A percentile compares a stretch with the other conserved stretches of the same genome.
Evolutionary conservation across 2,888 invertebrate genomes (phyloP).

Genomic region (Oscheius sp.): DNA sequence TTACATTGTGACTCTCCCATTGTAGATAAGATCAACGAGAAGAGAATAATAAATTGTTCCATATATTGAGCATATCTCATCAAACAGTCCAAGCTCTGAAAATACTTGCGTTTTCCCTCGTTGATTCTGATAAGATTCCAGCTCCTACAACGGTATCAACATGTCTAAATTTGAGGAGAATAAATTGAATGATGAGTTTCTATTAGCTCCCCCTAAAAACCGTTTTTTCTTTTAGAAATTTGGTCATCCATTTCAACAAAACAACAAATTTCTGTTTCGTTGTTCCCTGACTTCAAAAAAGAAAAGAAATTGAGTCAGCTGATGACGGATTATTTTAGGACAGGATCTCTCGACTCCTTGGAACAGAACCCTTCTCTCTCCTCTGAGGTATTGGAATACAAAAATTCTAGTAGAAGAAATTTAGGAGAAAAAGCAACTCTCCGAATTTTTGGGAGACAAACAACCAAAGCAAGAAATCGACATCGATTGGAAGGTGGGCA

Average conservation of each 20-base stretch:
- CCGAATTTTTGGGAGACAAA: not conserved
- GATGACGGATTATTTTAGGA: conserved; percentile 1
- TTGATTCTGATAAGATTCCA: not conserved
- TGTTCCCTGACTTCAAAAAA: not conserved
- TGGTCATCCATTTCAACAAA: conserved; percentile 7
- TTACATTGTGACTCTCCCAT: not conserved
- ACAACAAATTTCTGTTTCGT: not conserved
- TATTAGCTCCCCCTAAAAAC: too few relatives aligned
- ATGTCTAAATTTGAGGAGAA: conserved; percentile 15
- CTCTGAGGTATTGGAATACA: too few relatives aligned
- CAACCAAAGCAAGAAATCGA: not conserved
- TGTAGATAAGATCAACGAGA: not conserved
- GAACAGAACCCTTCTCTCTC: not conserved
- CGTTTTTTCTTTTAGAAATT: conserved; percentile 6
- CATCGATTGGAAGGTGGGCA: conserved; percentile 25
- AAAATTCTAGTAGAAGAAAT: not conserved
- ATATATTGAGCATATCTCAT: not conserved
- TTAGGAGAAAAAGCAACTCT: too few relatives aligned
- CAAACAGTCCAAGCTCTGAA: not conserved
- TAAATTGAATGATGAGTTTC: not conserved
- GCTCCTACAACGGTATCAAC: not conserved
- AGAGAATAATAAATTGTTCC: not conserved
- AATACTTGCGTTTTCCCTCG: not conserved
- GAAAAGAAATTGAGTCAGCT: conserved; percentile 4
- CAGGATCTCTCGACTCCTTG: not conserved